A percentile compares a stretch with the other conserved stretches of the same genome.
These are phyloP conservation scores for Channallabes apus DNA, from an alignment of 2,797 vertebrate species.

Conservation along the genomic window DNA sequence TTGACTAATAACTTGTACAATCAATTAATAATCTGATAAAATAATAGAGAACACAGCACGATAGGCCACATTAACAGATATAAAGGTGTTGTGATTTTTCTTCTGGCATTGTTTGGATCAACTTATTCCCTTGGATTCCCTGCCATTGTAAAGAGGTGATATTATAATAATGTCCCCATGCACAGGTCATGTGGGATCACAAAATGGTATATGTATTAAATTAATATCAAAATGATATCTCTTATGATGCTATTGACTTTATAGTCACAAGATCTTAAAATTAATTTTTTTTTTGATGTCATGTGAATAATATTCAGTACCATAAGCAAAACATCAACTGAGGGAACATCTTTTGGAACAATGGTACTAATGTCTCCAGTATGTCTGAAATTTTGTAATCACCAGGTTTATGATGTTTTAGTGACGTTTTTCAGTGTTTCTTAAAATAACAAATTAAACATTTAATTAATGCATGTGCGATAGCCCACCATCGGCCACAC, in stretches of 20 bases:
- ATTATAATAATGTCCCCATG: not conserved
- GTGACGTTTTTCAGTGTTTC: not conserved
- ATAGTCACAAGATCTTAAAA: not conserved
- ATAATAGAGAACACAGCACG: not conserved
- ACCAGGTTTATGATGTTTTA: not conserved
- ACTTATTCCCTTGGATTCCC: not conserved
- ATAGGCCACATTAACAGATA: not conserved
- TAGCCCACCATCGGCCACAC: too few relatives aligned
- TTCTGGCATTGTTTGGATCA: not conserved
- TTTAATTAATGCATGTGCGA: not conserved
- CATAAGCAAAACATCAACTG: not conserved
- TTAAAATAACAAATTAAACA: not conserved
- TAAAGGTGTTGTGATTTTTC: not conserved
- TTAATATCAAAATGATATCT: not conserved
- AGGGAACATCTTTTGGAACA: not conserved
- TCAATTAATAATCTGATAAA: not conserved
- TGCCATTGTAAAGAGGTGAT: too few relatives aligned
- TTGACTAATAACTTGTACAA: not conserved
- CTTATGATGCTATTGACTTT: not conserved
- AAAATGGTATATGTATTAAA: not conserved
- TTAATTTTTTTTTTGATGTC: too few relatives aligned
- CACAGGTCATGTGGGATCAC: not conserved
- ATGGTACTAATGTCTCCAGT: not conserved
- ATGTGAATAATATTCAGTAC: not conserved
- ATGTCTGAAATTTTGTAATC: not conserved